A percentile compares a stretch with the other conserved stretches of the same genome.
These are phyloP conservation scores for Acrocephalus scirpaceus DNA, from an alignment of 2,797 vertebrate genomes.

Conservation along the genomic window DNA sequence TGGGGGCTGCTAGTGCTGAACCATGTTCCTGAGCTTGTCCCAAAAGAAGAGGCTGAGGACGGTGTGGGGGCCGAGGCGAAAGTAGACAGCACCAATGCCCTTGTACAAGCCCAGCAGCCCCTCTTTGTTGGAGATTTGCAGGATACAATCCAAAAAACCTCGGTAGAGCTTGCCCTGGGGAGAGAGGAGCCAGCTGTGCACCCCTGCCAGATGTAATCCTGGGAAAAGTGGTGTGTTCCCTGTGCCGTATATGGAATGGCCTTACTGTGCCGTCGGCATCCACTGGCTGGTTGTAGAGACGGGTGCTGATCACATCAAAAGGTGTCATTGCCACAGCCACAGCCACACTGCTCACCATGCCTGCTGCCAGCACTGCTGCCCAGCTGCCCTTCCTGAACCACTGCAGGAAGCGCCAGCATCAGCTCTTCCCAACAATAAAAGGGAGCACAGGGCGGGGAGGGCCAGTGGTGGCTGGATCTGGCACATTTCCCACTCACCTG, in stretches of 20 bases:
- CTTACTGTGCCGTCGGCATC: constrained; percentile 81
- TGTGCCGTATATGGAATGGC: rapidly evolving
- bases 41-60: constrained; percentile 95
- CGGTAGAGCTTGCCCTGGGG: constrained; percentile 86
- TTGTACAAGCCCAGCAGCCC: constrained; percentile 90
- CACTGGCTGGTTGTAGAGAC: constrained; percentile 96
- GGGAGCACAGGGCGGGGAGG: too few relatives aligned
- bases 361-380: constrained; percentile 84
- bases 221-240: rapidly evolving
- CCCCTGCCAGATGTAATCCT: background rate
- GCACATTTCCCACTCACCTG: constrained; percentile 76
- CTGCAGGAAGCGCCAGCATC: constrained; percentile 55
- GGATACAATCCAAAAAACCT: constrained; percentile 88
- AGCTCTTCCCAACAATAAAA: background rate
- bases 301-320: constrained; percentile 92
- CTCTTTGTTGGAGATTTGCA: constrained; percentile 86
- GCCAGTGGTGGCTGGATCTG: rapidly evolving
- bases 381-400: constrained; percentile 87
- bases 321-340: constrained; percentile 91
- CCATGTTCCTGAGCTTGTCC: constrained; percentile 88
- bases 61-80: constrained; percentile 93
- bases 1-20: constrained; percentile 8
- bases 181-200: background rate
- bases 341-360: constrained; percentile 89
- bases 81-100: constrained; percentile 89